Evolutionary conservation across 2,888 invertebrate species (phyloP), one percentile per base, ranked within the genome.

Genomic region (Chrysolina oricalcia): DNA sequence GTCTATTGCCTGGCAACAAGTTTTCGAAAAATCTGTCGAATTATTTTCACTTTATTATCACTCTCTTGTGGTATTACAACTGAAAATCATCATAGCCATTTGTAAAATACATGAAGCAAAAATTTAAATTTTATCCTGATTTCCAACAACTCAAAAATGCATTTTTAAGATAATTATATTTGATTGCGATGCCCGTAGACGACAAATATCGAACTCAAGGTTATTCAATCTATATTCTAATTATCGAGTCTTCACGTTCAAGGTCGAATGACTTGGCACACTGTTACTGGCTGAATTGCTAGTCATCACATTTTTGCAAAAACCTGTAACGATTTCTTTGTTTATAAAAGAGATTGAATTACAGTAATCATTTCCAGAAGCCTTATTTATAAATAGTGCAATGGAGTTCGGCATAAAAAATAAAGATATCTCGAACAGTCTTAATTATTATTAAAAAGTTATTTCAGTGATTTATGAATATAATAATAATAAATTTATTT

Each of bases 161-260:
- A 27, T 27, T 27, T 27, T 27, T 27, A 27, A 27, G 2, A 5
- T 3, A 27, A 27, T 27, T 3, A 19, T 11, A 53, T 17, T 53
- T 53, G 50, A 8, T 53, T 19, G 19, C 11, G 17, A 11, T 53
- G 3, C 17, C 19, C 11, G 9, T 2, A 8, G 50, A 53, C 11
- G 53, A 53, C 21, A 10, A 21, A 53, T 10, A 21, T 4, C 21
- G 21, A 13, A 1, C 5, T 35, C 21, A 53, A 53, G 19, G 53
- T 21, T 3, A 53, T 21, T 21, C 53, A 53, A 53, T 53, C 21
- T 53, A 21, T 21, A 53, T 53, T 53, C 13, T 53, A 53, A 21
- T 53, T 21, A 53, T 53, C 23, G 19, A 53, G 53, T 53, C 53
- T 53, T 53, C 53, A 53, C 19, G 53, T 21, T 21, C 53, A 53